phyloP scores from a whole-genome alignment of 2,113 vertebrate genomes.

The Sapayoa aenigma region DNA sequence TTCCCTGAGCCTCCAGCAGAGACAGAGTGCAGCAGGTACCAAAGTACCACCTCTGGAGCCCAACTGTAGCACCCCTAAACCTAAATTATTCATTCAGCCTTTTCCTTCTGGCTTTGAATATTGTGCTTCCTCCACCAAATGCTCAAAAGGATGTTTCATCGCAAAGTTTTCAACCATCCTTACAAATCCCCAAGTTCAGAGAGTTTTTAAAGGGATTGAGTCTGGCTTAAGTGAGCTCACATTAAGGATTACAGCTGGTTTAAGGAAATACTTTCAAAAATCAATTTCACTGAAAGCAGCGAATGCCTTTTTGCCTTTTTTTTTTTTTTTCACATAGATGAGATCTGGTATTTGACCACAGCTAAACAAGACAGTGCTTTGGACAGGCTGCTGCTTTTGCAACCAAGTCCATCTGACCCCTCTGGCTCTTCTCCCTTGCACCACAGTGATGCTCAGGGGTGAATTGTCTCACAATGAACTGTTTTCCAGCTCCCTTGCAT shows the following conservation, averaged over 20 bases:
- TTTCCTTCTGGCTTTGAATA: not conserved
- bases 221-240: slow-evolving; percentile 11
- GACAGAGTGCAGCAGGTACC: not conserved
- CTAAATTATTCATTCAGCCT: not conserved
- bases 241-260: not conserved
- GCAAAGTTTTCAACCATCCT: not conserved
- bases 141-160: not conserved
- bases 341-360: not conserved
- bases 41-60: not conserved
- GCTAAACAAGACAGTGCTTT: not conserved
- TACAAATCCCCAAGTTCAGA: not conserved
- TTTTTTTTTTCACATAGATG: not conserved
- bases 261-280: slow-evolving; percentile 19
- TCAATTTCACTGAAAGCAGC: not conserved
- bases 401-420: not conserved
- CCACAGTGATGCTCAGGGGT: not conserved
- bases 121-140: not conserved
- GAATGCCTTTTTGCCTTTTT: not conserved
- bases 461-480: not conserved
- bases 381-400: not conserved
- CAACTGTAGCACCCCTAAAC: not conserved
- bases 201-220: slow-evolving; percentile 19
- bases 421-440: not conserved
- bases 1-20: not conserved
- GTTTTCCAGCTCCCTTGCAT: not conserved